phyloP scores from a whole-genome alignment of 2,888 invertebrate species.

The Troides helena region DNA sequence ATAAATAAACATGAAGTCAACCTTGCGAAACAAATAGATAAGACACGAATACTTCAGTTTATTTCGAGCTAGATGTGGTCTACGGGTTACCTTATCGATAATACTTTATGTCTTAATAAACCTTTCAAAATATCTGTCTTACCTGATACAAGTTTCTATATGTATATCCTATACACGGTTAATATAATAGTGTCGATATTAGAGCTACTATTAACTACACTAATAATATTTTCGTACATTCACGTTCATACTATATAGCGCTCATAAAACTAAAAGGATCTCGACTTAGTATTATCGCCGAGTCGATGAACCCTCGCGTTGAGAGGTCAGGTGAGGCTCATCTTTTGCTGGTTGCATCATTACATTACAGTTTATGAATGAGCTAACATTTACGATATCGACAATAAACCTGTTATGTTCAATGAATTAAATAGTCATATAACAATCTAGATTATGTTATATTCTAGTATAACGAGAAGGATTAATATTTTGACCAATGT shows the following conservation, averaged over 20 bases:
- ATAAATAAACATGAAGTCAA: too few species aligned
- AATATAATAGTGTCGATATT: too few species aligned
- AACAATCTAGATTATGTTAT: background rate
- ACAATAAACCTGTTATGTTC: conserved; percentile 4
- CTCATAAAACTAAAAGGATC: conserved; percentile 27
- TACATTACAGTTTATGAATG: conserved; percentile 29
- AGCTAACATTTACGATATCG: conserved; percentile 16
- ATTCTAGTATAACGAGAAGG: background rate
- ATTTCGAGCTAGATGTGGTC: too few species aligned
- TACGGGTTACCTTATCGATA: too few species aligned
- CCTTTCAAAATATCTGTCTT: too few species aligned
- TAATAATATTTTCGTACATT: conserved; percentile 12
- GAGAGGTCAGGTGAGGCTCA: conserved; percentile 27
- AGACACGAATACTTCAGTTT: too few species aligned
- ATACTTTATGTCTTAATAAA: too few species aligned
- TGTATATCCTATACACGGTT: too few species aligned
- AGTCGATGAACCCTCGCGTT: conserved; percentile 25
- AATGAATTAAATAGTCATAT: background rate
- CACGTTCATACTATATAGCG: conserved; percentile 12
- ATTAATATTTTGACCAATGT: background rate
- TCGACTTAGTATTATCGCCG: conserved; percentile 20
- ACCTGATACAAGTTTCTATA: too few species aligned
- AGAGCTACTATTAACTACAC: too few species aligned
- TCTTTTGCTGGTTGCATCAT: conserved; percentile 23
- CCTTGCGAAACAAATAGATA: too few species aligned